phyloP scores from a whole-genome alignment of 2,888 invertebrate genomes.

The Polymixis flavicincta region DNA sequence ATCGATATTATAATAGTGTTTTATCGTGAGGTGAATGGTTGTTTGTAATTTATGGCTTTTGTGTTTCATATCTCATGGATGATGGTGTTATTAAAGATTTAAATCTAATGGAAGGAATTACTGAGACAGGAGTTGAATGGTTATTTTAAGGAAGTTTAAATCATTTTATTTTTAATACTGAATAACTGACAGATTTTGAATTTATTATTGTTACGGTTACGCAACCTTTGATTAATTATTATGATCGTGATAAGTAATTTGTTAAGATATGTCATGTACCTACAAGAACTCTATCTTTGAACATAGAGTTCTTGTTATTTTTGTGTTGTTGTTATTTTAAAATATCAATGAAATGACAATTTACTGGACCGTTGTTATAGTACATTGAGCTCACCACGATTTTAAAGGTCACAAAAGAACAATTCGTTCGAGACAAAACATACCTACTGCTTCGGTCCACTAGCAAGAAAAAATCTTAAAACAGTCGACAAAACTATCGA shows the following conservation, averaged over 20 bases:
- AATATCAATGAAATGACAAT: too few relatives aligned
- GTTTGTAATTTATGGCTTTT: constrained; percentile 14
- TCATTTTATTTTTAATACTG: background rate
- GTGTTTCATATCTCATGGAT: background rate
- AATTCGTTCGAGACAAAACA: background rate
- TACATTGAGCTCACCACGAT: background rate
- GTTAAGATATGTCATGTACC: too few relatives aligned
- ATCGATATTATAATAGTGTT: constrained; percentile 54
- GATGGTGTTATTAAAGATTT: background rate
- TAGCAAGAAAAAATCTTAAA: too few relatives aligned
- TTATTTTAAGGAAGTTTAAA: background rate
- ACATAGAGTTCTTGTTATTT: too few relatives aligned
- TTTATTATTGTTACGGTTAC: background rate
- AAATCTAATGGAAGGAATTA: background rate
- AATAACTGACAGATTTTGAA: background rate
- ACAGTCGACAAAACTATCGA: constrained; percentile 25
- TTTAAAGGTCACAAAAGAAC: background rate
- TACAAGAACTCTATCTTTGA: too few relatives aligned
- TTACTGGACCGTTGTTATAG: background rate
- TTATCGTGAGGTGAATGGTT: constrained; percentile 12
- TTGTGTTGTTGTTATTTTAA: too few relatives aligned
- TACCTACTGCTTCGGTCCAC: too few relatives aligned
- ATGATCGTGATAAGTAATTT: background rate
- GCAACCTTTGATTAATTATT: background rate
- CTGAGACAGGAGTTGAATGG: too few relatives aligned